Evolutionary conservation across 2,888 invertebrate species (phyloP).

Genomic region (Catocala sponsa): DNA sequence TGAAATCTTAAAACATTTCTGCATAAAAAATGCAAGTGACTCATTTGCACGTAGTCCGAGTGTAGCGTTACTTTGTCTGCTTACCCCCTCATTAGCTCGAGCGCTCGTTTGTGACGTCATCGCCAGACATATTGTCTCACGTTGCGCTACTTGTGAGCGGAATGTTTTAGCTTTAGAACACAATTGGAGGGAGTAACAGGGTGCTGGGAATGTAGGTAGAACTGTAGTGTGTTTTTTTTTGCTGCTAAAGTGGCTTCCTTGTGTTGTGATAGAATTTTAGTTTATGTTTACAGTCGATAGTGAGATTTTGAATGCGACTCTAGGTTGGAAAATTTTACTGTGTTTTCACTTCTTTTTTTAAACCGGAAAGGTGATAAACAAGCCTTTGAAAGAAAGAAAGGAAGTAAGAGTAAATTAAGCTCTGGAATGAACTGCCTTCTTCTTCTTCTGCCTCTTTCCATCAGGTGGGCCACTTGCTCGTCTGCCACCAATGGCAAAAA

Average conservation of each 20-base stretch:
- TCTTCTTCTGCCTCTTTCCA: too few relatives aligned
- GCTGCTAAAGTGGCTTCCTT: background rate
- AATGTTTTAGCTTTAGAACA: slow-evolving; percentile 12
- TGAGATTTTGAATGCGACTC: background rate
- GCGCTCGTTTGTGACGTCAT: slow-evolving; percentile 40
- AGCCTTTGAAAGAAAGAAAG: too few relatives aligned
- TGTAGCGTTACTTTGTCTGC: slow-evolving; percentile 42
- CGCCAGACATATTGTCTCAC: slow-evolving; percentile 36
- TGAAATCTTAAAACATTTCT: slow-evolving; percentile 14
- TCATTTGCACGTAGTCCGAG: slow-evolving; percentile 34
- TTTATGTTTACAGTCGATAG: too few relatives aligned
- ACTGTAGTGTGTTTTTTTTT: background rate
- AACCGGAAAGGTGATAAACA: too few relatives aligned
- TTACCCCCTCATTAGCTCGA: slow-evolving; percentile 50
- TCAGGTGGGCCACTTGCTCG: too few relatives aligned
- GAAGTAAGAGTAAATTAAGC: too few relatives aligned
- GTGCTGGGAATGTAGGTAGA: background rate
- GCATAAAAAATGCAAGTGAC: slow-evolving; percentile 26
- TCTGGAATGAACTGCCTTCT: too few relatives aligned
- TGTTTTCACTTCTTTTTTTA: too few relatives aligned
- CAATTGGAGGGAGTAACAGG: slow-evolving; percentile 2
- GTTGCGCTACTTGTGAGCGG: slow-evolving; percentile 14
- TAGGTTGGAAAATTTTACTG: too few relatives aligned
- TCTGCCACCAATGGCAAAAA: too few relatives aligned
- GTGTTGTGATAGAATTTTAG: too few relatives aligned